Evolutionary conservation across 2,888 invertebrate genomes (phyloP), one percentile per base, ranked within the genome.

Genomic region (Eurytoma adleriae): DNA sequence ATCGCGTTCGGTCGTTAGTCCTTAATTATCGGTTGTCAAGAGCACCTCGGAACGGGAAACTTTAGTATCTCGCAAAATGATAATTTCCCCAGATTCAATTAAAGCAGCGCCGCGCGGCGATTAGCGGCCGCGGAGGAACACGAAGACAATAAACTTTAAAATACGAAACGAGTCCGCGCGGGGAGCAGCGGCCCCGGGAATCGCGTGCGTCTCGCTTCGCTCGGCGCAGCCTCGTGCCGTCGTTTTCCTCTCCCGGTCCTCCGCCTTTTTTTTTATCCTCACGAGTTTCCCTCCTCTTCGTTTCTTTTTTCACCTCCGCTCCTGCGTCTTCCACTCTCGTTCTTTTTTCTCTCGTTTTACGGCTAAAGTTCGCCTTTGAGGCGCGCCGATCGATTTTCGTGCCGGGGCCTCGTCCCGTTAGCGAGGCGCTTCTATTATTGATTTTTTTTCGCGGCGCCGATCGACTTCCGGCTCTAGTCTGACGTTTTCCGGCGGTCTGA

Each of bases 201-300:
- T 83, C 81, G 83, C 83, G 87, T 88, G 88, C 85, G 85, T 85
- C 79, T 86, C 85, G 86, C 82, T 85, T 84, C 84, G 85, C 81
- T 86, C 85, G 82, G 79, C 83, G 79, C 83, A 79, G 71, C 78
- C 40, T 78, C 80, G 54, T 80, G 75, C 40, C 64, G 48, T 48
- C 40, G 30, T 72, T 48, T 40, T 59, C 64, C 59, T 75, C 30
- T 61, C 18, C 27, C 16, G n/a, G 18, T 20, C 59, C 67, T 64
- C 40, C 50, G 61, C 52, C 66, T 68, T 24, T 24, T 76, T 82
- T 79, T 79, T 82, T n/a, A n/a, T n/a, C 79, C 10, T 40, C 40
- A 10, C 40, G 40, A 50, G 52, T 56, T 79, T 75, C 40, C 66
- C 20, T 56, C 30, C 40, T 20, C 14, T 59, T 24, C 68, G 61